phyloP scores from a whole-genome alignment of 53 echinoderm and acorn worm species.

The Henricia sp. region DNA sequence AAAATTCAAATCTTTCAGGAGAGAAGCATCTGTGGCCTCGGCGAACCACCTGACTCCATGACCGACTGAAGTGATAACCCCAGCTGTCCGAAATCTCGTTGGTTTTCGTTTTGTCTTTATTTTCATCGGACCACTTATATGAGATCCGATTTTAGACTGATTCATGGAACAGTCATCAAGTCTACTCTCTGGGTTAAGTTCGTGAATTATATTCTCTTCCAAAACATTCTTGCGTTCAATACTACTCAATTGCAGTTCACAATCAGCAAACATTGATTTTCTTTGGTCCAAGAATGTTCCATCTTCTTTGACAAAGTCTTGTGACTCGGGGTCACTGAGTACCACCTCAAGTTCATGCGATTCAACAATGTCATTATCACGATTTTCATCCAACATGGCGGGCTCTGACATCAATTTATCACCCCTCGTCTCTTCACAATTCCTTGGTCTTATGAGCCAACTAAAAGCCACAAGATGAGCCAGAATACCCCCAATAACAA shows the following conservation, averaged over 20 bases:
- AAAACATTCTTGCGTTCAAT: too few relatives aligned
- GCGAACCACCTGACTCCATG: background rate
- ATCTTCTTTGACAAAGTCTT: too few relatives aligned
- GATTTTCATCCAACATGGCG: background rate
- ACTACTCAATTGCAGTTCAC: too few relatives aligned
- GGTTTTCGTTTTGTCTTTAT: too few relatives aligned
- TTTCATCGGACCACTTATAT: too few relatives aligned
- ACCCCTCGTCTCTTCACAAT: background rate
- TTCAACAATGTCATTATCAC: background rate
- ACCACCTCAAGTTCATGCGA: background rate
- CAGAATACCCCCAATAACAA: conserved; percentile 8
- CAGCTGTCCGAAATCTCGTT: too few relatives aligned
- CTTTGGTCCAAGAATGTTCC: too few relatives aligned
- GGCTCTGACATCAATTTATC: background rate
- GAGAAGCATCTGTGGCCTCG: background rate
- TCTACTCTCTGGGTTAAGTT: too few relatives aligned
- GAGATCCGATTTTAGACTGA: too few relatives aligned
- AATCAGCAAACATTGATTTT: too few relatives aligned
- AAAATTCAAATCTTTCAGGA: background rate
- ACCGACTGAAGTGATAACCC: background rate
- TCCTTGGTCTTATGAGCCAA: background rate
- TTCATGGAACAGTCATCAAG: too few relatives aligned
- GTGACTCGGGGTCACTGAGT: background rate
- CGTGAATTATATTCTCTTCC: too few relatives aligned
- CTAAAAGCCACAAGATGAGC: background rate